Evolutionary conservation across 2,113 vertebrate species (phyloP).

Genomic region (Astur gentilis): DNA sequence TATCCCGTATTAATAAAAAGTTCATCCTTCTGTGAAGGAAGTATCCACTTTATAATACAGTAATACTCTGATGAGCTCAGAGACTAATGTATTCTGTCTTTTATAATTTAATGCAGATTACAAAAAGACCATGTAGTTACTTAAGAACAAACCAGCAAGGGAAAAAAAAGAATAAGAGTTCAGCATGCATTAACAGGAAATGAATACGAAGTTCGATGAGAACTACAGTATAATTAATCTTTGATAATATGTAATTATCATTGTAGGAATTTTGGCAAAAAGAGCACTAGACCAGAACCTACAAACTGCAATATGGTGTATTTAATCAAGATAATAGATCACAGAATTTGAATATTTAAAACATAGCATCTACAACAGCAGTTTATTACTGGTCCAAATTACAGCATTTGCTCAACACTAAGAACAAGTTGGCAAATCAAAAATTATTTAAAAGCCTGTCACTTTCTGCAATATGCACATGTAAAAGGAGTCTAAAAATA

Average conservation of each 20-base stretch:
- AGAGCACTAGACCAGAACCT: background rate
- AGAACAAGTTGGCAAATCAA: background rate
- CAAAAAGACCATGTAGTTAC: background rate
- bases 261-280: background rate
- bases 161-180: background rate
- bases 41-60: background rate
- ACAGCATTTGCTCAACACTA: slow-evolving; percentile 5
- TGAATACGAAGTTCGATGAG: background rate
- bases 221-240: background rate
- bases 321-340: background rate
- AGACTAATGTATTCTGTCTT: background rate
- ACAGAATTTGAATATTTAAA: background rate
- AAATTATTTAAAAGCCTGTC: background rate
- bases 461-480: background rate
- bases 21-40: background rate
- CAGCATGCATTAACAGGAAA: background rate
- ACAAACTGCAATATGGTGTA: background rate
- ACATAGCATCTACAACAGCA: background rate
- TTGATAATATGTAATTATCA: background rate
- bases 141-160: background rate
- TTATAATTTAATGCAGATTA: background rate
- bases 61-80: background rate
- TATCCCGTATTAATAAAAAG: background rate
- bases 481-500: background rate
- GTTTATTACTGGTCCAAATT: background rate